A percentile compares a stretch with the other conserved stretches of the same genome.
Evolutionary conservation across 2,888 invertebrate species (phyloP).

Genomic region (Horisme vitalbata): DNA sequence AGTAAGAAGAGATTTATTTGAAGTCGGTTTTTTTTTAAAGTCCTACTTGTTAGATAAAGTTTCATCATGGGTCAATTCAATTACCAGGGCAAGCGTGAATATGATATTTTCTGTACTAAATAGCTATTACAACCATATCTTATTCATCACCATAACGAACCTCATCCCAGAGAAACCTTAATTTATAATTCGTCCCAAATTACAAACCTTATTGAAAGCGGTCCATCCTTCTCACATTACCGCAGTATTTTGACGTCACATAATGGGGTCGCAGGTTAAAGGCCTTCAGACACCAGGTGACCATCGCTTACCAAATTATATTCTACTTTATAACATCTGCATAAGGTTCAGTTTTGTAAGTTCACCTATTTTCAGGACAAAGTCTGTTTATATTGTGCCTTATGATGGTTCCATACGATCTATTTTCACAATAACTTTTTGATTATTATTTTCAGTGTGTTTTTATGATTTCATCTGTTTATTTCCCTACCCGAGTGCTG

Average conservation of each 20-base stretch:
- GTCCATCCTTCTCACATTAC: constrained; percentile 39
- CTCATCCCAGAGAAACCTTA: background rate
- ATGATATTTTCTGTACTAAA: no score
- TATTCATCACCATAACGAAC: constrained; percentile 3
- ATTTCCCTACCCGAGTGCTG: background rate
- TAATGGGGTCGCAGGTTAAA: constrained; percentile 58
- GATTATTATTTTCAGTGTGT: background rate
- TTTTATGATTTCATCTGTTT: background rate
- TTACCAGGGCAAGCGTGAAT: no score
- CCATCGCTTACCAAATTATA: constrained; percentile 12
- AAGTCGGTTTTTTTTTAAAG: no score
- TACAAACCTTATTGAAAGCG: constrained; percentile 38
- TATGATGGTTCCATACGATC: background rate
- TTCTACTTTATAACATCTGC: constrained; percentile 2
- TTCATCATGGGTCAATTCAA: no score
- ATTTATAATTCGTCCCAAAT: constrained; percentile 32
- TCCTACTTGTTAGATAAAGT: no score
- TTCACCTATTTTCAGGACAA: no score
- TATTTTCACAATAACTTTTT: background rate
- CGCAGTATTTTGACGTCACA: constrained; percentile 41
- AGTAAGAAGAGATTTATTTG: no score
- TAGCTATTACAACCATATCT: background rate
- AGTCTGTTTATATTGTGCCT: no score
- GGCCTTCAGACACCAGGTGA: constrained; percentile 36
- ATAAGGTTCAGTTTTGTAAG: constrained; percentile 5